A percentile compares a stretch with the other conserved stretches of the same genome.
Evolutionary conservation across 1,140 invertebrate species (phyloP).

Genomic region (Drosophila ercepeae): DNA sequence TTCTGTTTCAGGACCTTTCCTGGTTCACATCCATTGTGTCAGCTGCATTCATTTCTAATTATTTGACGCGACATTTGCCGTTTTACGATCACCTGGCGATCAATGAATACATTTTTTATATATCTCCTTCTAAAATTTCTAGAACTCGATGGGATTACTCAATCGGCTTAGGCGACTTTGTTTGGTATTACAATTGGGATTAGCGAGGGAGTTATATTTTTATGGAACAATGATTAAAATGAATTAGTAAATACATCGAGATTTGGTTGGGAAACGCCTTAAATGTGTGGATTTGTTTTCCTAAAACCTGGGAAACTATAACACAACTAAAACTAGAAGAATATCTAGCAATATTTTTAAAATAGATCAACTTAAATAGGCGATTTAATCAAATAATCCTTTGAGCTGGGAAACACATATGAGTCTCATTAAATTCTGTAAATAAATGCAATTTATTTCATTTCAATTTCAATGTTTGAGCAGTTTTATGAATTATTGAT

Average conservation of each 20-base stretch:
- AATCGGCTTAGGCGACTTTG: slow-evolving; percentile 41
- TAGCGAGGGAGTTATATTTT: slow-evolving; percentile 2
- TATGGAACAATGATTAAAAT: neutral
- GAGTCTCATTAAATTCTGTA: too few species aligned
- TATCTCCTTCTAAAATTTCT: slow-evolving; percentile 12
- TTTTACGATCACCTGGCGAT: slow-evolving; percentile 36
- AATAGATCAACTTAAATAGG: too few species aligned
- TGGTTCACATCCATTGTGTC: slow-evolving; percentile 47
- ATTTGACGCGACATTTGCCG: slow-evolving; percentile 54
- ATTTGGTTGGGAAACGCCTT: too few species aligned
- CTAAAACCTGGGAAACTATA: neutral
- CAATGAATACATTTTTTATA: slow-evolving; percentile 67
- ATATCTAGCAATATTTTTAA: too few species aligned
- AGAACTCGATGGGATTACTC: slow-evolving; percentile 48
- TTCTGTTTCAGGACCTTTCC: slow-evolving; percentile 31
- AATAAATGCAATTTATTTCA: too few species aligned
- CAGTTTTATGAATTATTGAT: too few species aligned
- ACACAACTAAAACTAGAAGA: too few species aligned
- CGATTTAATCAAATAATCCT: too few species aligned
- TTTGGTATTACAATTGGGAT: slow-evolving; percentile 37
- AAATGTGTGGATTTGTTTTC: too few species aligned
- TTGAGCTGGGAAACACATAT: too few species aligned
- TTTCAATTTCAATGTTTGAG: too few species aligned
- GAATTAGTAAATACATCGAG: neutral
- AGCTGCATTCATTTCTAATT: slow-evolving; percentile 70